Conservation (phyloP, 1,140 invertebrate genomes). For the Cardiocondyla obscurior region DNA sequence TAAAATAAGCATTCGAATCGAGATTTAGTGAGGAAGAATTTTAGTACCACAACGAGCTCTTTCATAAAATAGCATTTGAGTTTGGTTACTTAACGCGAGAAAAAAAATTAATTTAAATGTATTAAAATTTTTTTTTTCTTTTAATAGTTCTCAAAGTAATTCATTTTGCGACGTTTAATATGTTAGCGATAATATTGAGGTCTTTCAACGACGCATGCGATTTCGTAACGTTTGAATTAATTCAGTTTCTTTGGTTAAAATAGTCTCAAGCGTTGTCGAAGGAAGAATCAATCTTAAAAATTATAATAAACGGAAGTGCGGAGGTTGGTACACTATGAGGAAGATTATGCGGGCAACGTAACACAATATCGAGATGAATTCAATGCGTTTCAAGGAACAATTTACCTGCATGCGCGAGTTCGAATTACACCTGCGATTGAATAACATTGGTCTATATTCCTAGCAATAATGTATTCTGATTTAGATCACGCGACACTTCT, state of each 20-base stretch:
- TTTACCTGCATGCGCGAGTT: slow-evolving; percentile 75
- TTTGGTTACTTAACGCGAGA: too few relatives aligned
- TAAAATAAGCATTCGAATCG: slow-evolving; percentile 21
- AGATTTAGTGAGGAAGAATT: slow-evolving; percentile 7
- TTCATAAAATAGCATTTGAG: too few relatives aligned
- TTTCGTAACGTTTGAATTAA: not conserved
- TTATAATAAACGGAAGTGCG: not conserved
- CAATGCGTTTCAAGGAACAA: slow-evolving; percentile 74
- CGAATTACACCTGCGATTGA: slow-evolving; percentile 64
- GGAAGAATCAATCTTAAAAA: slow-evolving; percentile 2
- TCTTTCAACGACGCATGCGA: too few relatives aligned
- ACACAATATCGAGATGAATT: slow-evolving; percentile 71
- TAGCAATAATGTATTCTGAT: not conserved
- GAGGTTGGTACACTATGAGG: not conserved
- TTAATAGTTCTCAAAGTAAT: not conserved
- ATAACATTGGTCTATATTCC: slow-evolving; percentile 26
- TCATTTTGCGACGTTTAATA: not conserved
- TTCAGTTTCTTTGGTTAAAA: not conserved
- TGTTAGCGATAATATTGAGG: not conserved
- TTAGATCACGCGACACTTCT: not conserved
- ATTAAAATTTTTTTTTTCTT: too few relatives aligned
- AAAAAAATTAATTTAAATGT: too few relatives aligned
- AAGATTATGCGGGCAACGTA: slow-evolving; percentile 75
- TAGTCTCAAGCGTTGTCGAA: not conserved
- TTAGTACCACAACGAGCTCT: not conserved